Evolutionary conservation across 2,888 invertebrate genomes (phyloP), one percentile per base, ranked within the genome.

Genomic region (Thysanoteuthis rhombus): DNA sequence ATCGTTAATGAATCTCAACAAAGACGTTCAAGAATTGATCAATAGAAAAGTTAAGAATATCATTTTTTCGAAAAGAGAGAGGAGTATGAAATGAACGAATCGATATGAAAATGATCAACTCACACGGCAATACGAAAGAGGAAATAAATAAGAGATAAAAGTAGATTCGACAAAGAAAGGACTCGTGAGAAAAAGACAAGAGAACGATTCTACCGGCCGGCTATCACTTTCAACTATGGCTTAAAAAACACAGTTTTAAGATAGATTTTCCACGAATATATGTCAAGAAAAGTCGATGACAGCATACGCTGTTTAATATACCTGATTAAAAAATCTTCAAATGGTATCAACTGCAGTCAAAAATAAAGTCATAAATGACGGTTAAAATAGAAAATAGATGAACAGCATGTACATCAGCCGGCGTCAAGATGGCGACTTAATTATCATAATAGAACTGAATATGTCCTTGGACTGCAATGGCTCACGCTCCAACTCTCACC

Each of bases 341-440:
- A 92, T 40, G 92, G 92, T 92, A 92, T 92, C 92, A 92, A 92
- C 92, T 45, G 92, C 92, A 92, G 45, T 39, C 92, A 92, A 92
- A 42, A 40, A 40, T 92, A 92, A 45, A 92, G 45, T 92, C 40
- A 92, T 92, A 45, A 92, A 92, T n/a, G n/a, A 92, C 45, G 45
- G 45, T 92, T 92, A 92, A 45, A 42, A n/a, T 45, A n/a, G 45
- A 92, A 92, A 39, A n/a, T 45, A 22, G 92, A 42, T 42, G 92
- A 40, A 92, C 92, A 45, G 92, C 92, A 92, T 45, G 40, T 45
- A 40, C n/a, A 92, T 25, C 32, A 42, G 45, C 32, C 92, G 92
- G 92, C 45, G 36, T 92, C n/a, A 92, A 92, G n/a, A 92, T 92
- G 92, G 92, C 92, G 92, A 92, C 40, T 40, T 40, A 92, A 92